Evolutionary conservation across 2,797 vertebrate species (phyloP).

Genomic region (Staurois parvus): DNA sequence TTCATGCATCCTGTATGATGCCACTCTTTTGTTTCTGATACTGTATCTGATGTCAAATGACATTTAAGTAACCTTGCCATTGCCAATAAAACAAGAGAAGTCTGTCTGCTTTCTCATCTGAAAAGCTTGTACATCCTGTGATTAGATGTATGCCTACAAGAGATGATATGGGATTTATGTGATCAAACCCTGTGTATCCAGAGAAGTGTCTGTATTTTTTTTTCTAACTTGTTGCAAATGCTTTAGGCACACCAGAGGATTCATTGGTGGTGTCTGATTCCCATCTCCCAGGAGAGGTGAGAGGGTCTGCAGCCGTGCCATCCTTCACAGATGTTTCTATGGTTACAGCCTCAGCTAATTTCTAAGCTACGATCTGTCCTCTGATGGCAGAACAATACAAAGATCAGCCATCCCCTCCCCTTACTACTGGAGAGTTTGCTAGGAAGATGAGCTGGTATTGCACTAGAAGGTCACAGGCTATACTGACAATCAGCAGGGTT

Average conservation of each 20-base stretch:
- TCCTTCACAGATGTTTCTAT: slow-evolving; percentile 71
- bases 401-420: slow-evolving; percentile 40
- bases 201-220: slow-evolving; percentile 37
- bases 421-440: slow-evolving; percentile 21
- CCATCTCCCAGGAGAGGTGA: slow-evolving; percentile 58
- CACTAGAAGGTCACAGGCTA: slow-evolving; percentile 63
- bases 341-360: slow-evolving; percentile 75
- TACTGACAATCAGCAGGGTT: slow-evolving; percentile 46
- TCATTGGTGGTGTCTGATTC: slow-evolving; percentile 54
- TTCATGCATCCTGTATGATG: not conserved
- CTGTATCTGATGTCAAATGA: not conserved
- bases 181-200: not conserved
- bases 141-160: slow-evolving; percentile 36
- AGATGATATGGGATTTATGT: slow-evolving; percentile 32
- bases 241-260: slow-evolving; percentile 35
- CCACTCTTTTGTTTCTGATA: not conserved
- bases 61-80: slow-evolving; percentile 49
- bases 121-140: not conserved
- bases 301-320: slow-evolving; percentile 63
- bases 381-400: slow-evolving; percentile 62
- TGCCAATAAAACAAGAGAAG: not conserved
- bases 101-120: not conserved
- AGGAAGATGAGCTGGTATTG: slow-evolving; percentile 13
- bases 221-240: slow-evolving; percentile 49
- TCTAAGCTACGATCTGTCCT: slow-evolving; percentile 69